Conservation (phyloP, 2,797 vertebrate genomes). For the Pelodytes ibericus region DNA sequence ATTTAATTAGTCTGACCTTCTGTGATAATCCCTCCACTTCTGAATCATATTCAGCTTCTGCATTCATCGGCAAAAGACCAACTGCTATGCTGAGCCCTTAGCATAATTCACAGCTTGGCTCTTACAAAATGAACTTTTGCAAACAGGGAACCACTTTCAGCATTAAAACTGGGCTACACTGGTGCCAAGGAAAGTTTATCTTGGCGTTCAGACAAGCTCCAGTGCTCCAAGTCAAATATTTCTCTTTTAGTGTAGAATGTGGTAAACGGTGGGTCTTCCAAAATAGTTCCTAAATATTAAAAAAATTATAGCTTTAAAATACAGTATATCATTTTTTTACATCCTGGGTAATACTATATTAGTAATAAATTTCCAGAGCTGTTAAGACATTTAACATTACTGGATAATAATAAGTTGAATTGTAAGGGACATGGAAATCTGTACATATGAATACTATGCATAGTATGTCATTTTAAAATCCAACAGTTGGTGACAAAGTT, state of each 20-base stretch:
- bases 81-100: conserved; percentile 63
- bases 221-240: conserved; percentile 78
- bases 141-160: conserved; percentile 70
- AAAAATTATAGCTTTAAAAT: conserved; percentile 63
- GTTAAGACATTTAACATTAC: no score
- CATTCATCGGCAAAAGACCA: conserved; percentile 66
- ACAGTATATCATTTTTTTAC: no score
- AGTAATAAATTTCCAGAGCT: no score
- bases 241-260: conserved; percentile 70
- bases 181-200: conserved; percentile 74
- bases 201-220: conserved; percentile 68
- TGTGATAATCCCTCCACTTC: conserved; percentile 62
- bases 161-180: conserved; percentile 67
- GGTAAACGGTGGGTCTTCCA: conserved; percentile 68
- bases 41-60: conserved; percentile 65
- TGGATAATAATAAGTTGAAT: no score
- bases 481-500: no score
- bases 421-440: no score
- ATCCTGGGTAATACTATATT: no score
- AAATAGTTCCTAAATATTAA: conserved; percentile 69
- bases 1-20: conserved; percentile 75
- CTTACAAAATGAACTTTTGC: conserved; percentile 66
- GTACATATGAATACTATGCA: no score
- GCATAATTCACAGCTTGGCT: conserved; percentile 66
- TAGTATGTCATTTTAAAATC: no score